Evolutionary conservation across 2,888 invertebrate species (phyloP).

Genomic region (Iselma pallidipennis): DNA sequence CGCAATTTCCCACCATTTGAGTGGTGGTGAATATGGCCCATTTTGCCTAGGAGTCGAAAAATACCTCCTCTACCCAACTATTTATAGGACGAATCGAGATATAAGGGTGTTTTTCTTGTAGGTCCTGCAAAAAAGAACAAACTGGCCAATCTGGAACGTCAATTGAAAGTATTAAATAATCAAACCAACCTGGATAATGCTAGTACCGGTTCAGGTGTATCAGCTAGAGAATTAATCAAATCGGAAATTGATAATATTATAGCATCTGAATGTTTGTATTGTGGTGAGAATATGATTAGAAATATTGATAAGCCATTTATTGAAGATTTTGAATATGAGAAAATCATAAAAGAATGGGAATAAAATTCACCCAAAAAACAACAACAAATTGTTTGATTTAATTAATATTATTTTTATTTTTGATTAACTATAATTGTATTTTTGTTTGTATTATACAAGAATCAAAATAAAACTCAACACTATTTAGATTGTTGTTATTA

Average conservation of each 20-base stretch:
- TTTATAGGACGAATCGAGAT: too few species aligned
- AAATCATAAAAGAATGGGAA: conserved; percentile 84
- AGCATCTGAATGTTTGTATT: conserved; percentile 90
- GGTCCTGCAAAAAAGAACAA: conserved; percentile 64
- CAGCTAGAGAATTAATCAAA: conserved; percentile 69
- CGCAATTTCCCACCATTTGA: too few species aligned
- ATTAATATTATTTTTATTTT: conserved; percentile 19
- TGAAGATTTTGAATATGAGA: conserved; percentile 78
- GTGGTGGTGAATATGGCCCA: too few species aligned
- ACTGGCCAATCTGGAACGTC: conserved; percentile 66
- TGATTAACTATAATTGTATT: not conserved
- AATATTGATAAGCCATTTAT: conserved; percentile 90
- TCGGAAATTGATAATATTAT: conserved; percentile 86
- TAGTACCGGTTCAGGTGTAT: conserved; percentile 60
- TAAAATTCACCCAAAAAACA: conserved; percentile 51
- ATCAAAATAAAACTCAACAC: not conserved
- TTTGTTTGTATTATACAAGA: not conserved
- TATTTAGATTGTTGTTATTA: not conserved
- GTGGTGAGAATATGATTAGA: conserved; percentile 90
- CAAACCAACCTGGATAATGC: conserved; percentile 60
- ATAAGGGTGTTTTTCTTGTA: conserved; percentile 41
- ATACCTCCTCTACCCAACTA: too few species aligned
- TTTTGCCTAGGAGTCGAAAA: too few species aligned
- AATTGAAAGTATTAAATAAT: conserved; percentile 61
- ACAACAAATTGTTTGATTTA: too few species aligned